Base-by-base conservation (phyloP, 2,888 invertebrate genomes). In the Caprella mutica region DNA sequence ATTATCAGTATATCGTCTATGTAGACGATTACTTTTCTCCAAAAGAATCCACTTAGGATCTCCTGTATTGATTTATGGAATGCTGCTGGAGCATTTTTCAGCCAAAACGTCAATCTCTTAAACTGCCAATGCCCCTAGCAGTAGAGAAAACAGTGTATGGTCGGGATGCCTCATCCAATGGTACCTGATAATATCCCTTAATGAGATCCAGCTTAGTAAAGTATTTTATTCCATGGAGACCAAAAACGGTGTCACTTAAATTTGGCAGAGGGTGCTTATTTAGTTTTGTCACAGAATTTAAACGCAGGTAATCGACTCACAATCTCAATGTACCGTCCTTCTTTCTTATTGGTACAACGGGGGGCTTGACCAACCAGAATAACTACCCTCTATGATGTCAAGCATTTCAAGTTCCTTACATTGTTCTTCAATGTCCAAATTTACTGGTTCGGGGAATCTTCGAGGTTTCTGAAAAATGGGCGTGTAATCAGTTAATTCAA, bases 201-300 rank as follows among this genome's bases (percentile, higher is more conserved):
- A 43, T 33, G 2, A 50, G 26, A 21, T 50, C 50, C 29, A 50
- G 29, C 21, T 23, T 50, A 19, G 50, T 50, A n/a, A 50, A 50
- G n/a, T 48, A 30, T 29, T 50, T 50, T 14, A 50, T 33, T n/a
- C 50, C 50, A 33, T 30, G 50, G 6, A 50, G 50, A 3, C 50
- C 50, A 50, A 50, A 50, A n/a, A 50, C 50, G 19, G 50, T 33
- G 33, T 50, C 29, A n/a, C 17, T 4, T 21, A 30, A 8, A 21
- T 50, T 8, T 3, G 43, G 43, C 9, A 21, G 21, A 23, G 43
- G 43, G 17, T 24, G 26, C 17, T 43, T 43, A 43, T 43, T 23
- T 12, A 9, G 6, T 30, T 33, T 29, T 14, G 50, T 50, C 33
- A 50, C 50, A 23, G 23, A 9, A 30, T 50, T 50, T 8, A 50